These are phyloP conservation scores for Sphyrna mokarran DNA, from an alignment of 2,113 vertebrate genomes.

Conservation along the genomic window DNA sequence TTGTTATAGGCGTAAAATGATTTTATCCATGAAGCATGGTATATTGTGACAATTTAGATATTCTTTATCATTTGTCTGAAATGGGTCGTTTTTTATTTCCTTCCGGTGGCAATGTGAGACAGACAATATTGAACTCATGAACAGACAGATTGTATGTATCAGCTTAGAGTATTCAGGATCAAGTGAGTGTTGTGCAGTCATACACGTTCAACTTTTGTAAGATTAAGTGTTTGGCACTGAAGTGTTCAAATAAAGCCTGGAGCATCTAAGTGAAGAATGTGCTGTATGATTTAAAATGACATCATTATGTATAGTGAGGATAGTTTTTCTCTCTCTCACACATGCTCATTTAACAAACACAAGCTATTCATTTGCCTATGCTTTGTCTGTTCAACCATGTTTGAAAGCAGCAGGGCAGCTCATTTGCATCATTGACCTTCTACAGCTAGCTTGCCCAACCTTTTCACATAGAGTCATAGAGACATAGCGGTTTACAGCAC, in stretches of 20 bases:
- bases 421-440: too few relatives aligned
- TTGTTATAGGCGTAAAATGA: neutral
- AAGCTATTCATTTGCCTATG: neutral
- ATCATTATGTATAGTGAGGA: neutral
- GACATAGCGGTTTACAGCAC: too few relatives aligned
- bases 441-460: too few relatives aligned
- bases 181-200: neutral
- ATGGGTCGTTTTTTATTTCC: neutral
- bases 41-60: neutral
- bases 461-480: too few relatives aligned
- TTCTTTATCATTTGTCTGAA: neutral
- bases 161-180: neutral
- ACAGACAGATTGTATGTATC: neutral
- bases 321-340: neutral
- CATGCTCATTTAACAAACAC: neutral
- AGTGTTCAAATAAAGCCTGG: neutral
- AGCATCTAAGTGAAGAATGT: neutral
- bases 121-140: neutral
- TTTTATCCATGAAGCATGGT: neutral
- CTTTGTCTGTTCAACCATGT: neutral
- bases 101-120: neutral
- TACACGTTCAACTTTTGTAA: neutral
- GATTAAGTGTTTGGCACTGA: neutral
- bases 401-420: neutral
- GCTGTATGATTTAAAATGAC: neutral